Conservation (phyloP, 2,888 invertebrate species). For the Melinopterus prodromus region DNA sequence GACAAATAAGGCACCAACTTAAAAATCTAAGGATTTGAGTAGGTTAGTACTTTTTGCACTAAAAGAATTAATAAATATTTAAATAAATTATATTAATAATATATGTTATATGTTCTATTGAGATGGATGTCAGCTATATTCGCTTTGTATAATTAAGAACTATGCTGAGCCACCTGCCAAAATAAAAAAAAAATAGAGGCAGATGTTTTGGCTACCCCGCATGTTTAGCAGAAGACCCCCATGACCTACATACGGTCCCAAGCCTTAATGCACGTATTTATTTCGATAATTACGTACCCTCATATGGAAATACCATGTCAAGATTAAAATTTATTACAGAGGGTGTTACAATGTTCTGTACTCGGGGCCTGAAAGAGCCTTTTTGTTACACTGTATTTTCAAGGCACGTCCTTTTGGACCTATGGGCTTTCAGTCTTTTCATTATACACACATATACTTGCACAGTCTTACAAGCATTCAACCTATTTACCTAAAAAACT, state of each 20-base stretch:
- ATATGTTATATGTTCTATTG: neutral
- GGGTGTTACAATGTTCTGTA: constrained; percentile 6
- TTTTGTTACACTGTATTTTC: neutral
- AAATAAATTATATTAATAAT: neutral
- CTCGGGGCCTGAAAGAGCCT: neutral
- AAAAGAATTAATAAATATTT: too few species aligned
- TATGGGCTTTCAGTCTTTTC: neutral
- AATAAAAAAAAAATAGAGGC: constrained; percentile 19
- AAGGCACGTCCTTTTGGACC: neutral
- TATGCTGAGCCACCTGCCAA: constrained; percentile 12
- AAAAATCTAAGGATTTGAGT: too few species aligned
- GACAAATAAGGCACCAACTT: too few species aligned
- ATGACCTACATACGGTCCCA: constrained; percentile 16
- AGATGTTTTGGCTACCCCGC: constrained; percentile 14
- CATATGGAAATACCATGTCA: constrained; percentile 21
- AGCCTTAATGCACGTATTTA: constrained; percentile 16
- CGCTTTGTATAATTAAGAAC: neutral
- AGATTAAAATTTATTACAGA: constrained; percentile 21
- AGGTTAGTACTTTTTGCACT: too few species aligned
- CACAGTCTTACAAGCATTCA: too few species aligned
- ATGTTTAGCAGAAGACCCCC: constrained; percentile 9
- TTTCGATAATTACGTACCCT: constrained; percentile 18
- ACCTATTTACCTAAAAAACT: too few species aligned
- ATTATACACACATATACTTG: neutral
- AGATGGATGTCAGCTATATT: neutral